These are phyloP conservation scores for Asarcornis scutulata DNA, from an alignment of 2,113 vertebrate species.

Conservation along the genomic window DNA sequence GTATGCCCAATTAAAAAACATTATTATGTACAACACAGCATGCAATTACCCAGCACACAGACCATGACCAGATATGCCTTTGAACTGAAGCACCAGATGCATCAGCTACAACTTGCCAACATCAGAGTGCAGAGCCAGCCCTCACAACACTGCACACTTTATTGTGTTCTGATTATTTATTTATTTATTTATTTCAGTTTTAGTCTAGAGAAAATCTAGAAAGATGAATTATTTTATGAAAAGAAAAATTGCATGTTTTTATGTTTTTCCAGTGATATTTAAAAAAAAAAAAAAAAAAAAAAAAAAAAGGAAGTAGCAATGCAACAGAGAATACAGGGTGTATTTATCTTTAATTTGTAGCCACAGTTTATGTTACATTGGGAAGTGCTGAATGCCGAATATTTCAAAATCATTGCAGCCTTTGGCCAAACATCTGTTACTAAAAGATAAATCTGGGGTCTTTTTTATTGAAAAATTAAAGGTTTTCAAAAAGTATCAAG, in stretches of 20 bases:
- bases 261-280: neutral
- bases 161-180: neutral
- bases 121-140: neutral
- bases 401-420: neutral
- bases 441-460: neutral
- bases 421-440: neutral
- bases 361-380: neutral
- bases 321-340: neutral
- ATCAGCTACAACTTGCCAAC: neutral
- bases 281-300: neutral
- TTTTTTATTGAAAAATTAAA: neutral
- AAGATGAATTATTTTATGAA: neutral
- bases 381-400: neutral
- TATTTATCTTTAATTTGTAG: neutral
- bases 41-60: neutral
- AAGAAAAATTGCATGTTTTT: neutral
- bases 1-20: constrained; percentile 4
- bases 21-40: constrained; percentile 16
- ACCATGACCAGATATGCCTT: constrained; percentile 4
- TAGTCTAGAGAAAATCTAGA: neutral
- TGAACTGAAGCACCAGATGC: constrained; percentile 17
- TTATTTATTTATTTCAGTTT: neutral
- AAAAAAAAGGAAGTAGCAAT: neutral
- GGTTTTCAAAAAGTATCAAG: neutral
- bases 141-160: neutral